A percentile compares a stretch with the other conserved stretches of the same genome.
phyloP scores from a whole-genome alignment of 2,113 vertebrate genomes.

The Sinosuthora webbiana region DNA sequence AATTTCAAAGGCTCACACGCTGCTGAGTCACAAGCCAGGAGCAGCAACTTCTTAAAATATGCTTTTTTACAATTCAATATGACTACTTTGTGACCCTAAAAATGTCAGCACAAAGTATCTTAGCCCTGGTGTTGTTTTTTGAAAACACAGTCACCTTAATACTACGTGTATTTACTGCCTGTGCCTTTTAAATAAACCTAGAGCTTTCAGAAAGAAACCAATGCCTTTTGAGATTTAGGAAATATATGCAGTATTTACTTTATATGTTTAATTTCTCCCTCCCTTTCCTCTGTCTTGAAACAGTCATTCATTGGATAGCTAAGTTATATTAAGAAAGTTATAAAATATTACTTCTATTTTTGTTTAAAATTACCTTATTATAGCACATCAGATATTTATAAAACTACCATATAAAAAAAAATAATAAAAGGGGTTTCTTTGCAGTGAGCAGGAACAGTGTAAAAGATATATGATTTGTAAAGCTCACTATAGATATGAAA shows the following conservation, averaged over 20 bases:
- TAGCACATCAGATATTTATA: conserved; percentile 16
- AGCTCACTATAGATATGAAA: conserved; percentile 4
- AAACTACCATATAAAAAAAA: not conserved
- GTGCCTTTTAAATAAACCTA: not conserved
- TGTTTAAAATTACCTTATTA: conserved; percentile 13
- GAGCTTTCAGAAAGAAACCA: not conserved
- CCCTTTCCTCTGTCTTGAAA: not conserved
- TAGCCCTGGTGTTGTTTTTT: not conserved
- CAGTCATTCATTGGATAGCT: not conserved
- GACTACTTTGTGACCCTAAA: not conserved
- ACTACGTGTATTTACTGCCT: not conserved
- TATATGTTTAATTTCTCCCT: not conserved
- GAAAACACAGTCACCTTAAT: not conserved
- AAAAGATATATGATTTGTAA: not conserved
- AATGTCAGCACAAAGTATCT: not conserved
- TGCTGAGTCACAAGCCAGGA: not conserved
- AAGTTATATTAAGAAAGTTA: not conserved
- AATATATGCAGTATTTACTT: not conserved
- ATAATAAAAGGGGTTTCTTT: not conserved
- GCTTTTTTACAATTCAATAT: not conserved
- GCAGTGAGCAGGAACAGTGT: not conserved
- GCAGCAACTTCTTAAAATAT: not conserved
- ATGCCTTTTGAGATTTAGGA: not conserved
- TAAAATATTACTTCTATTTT: not conserved
- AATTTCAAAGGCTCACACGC: not conserved